Percentiles rank a stretch among this genome's conserved stretches.
Conservation (phyloP, 1,140 invertebrate species). For the Bombus huntii region DNA sequence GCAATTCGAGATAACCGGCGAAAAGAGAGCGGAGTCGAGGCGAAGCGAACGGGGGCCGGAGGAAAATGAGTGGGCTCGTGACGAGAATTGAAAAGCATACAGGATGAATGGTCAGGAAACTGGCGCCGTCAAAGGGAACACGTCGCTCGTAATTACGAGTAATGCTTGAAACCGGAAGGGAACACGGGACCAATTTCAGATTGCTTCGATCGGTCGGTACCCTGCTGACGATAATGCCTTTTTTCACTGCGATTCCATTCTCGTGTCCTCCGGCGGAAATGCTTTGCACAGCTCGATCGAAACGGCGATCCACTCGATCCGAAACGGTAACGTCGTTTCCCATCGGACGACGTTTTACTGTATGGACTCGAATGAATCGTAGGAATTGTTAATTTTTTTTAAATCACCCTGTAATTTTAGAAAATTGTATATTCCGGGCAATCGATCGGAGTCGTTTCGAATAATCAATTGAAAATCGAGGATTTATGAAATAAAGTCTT, state of each 20-base stretch:
- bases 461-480: neutral
- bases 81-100: conserved; percentile 49
- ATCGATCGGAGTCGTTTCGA: too few species aligned
- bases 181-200: conserved; percentile 46
- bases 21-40: neutral
- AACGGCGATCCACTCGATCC: conserved; percentile 23
- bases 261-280: neutral
- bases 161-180: conserved; percentile 44
- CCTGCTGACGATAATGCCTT: neutral
- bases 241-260: neutral
- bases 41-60: neutral
- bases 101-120: conserved; percentile 42
- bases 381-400: neutral
- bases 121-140: conserved; percentile 33
- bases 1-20: neutral
- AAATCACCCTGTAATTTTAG: neutral
- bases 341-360: too few species aligned
- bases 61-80: conserved; percentile 43
- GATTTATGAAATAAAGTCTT: neutral
- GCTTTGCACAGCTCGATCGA: neutral
- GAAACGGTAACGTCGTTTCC: conserved; percentile 11
- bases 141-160: conserved; percentile 47
- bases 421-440: neutral
- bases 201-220: neutral
- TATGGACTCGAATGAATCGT: too few species aligned